Conservation (phyloP, 2,113 vertebrate species). For the Triplophysa siluroides region DNA sequence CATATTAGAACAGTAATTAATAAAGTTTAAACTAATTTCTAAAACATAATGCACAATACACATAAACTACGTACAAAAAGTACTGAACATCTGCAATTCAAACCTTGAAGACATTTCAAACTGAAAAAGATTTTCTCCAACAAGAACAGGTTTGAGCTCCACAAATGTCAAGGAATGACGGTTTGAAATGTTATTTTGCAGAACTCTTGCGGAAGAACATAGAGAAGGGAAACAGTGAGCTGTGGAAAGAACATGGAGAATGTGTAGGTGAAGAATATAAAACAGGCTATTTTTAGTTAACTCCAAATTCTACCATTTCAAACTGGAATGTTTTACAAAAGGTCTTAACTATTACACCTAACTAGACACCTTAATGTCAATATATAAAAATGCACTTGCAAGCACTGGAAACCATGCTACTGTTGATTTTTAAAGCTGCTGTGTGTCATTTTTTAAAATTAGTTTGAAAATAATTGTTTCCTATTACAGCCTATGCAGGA, state of each 20-base stretch:
- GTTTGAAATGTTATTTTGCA: neutral
- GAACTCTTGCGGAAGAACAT: conserved; percentile 58
- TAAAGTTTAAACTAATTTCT: neutral
- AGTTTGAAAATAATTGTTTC: too few species aligned
- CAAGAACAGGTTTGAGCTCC: neutral
- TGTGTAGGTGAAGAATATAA: neutral
- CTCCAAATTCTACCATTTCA: too few species aligned
- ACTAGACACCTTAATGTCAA: neutral
- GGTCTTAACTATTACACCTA: too few species aligned
- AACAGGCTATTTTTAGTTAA: neutral
- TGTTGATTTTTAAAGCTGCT: too few species aligned
- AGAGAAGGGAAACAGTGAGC: conserved; percentile 61
- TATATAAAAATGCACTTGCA: neutral
- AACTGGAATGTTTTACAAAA: neutral
- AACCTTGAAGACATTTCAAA: neutral
- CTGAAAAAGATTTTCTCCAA: neutral
- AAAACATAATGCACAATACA: neutral
- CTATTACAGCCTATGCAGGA: too few species aligned
- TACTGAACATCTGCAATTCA: neutral
- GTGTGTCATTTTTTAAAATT: too few species aligned
- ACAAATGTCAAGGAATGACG: neutral
- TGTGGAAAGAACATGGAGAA: conserved; percentile 39
- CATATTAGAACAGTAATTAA: neutral
- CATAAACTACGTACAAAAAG: too few species aligned
- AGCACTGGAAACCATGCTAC: neutral